Conservation (phyloP, 2,888 invertebrate species). For the Bimastos eiseni region DNA sequence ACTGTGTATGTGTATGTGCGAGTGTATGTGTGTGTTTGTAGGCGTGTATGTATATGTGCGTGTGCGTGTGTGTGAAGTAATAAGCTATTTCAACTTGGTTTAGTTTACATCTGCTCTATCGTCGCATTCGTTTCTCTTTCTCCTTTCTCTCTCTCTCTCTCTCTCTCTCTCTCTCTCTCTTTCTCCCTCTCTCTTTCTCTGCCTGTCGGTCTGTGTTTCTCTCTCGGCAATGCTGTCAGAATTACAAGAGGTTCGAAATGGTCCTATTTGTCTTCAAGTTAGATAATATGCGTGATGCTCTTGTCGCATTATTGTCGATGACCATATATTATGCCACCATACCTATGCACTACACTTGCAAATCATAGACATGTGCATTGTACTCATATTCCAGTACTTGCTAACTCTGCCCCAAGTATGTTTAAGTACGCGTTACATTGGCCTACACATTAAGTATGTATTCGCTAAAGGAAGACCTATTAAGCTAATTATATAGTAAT, state of each 20-base stretch:
- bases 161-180: not conserved
- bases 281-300: not conserved
- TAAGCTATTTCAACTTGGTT: no score
- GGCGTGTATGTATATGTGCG: no score
- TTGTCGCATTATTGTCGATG: not conserved
- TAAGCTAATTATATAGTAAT: not conserved
- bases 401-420: not conserved
- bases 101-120: no score
- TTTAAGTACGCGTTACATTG: not conserved
- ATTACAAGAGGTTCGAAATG: no score
- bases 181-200: not conserved
- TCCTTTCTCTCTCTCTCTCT: not conserved
- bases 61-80: no score
- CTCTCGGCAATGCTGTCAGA: no score
- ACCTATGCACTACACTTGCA: not conserved
- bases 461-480: not conserved
- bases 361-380: not conserved
- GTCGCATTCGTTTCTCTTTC: not conserved
- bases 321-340: not conserved
- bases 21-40: no score
- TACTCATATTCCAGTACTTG: not conserved
- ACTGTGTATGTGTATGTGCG: no score
- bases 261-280: no score
- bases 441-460: not conserved
- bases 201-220: no score